These are phyloP conservation scores for Atrichornis clamosus DNA, from an alignment of 2,113 vertebrate genomes.

Conservation along the genomic window DNA sequence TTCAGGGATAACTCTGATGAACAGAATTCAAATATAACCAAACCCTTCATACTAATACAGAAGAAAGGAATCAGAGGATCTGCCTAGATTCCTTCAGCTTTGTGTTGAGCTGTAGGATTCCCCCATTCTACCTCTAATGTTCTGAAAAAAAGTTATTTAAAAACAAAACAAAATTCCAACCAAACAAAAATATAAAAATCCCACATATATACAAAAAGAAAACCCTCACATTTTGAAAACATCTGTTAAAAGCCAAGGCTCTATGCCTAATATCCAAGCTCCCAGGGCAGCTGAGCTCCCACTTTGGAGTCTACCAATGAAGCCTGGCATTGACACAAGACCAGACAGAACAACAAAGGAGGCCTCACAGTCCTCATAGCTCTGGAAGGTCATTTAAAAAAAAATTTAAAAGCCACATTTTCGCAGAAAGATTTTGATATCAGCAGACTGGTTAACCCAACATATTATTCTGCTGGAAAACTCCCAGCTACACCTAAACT, in stretches of 20 bases:
- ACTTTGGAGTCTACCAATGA: rapidly evolving
- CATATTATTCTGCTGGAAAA: background rate
- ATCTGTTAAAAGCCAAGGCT: background rate
- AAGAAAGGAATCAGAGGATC: background rate
- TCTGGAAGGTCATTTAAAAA: background rate
- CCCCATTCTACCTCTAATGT: background rate
- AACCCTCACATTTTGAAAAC: background rate
- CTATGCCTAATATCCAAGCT: background rate
- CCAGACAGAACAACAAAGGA: background rate
- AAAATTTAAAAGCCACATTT: background rate
- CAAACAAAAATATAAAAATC: no score
- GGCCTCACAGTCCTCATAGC: background rate
- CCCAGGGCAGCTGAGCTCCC: background rate
- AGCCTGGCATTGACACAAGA: background rate
- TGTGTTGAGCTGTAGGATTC: background rate
- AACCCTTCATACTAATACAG: background rate
- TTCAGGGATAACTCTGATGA: background rate
- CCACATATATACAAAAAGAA: background rate
- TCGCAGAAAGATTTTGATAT: background rate
- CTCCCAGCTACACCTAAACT: background rate
- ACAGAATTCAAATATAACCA: background rate
- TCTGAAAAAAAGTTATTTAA: background rate
- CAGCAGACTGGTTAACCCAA: background rate
- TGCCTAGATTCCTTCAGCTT: background rate
- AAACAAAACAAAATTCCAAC: background rate